Evolutionary conservation across 1,140 invertebrate genomes (phyloP), one percentile per base, ranked within the genome.

Genomic region (Drosophila kurseongensis): DNA sequence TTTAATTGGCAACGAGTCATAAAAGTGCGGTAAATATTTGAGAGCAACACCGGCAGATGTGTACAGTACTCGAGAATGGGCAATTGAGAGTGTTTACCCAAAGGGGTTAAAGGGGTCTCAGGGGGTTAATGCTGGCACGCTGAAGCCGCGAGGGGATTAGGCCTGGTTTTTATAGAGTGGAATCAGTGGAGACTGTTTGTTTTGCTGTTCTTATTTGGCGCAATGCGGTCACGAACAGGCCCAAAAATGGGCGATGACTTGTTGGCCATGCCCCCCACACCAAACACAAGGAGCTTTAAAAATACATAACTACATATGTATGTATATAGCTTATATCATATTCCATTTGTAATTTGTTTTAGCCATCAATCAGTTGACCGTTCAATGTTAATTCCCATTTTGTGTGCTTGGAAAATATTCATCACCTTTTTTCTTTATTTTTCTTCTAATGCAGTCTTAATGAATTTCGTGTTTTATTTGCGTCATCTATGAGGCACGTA

Each of bases 201-300:
- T n/a, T 41, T 57, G 57, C 55, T 50, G 23, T 35, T 65, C 83
- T 57, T 78, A 88, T 88, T 75, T 88, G 82, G 81, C 38, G 38
- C 50, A 86, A 82, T 56, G 61, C 79, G 82, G 82, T 76, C 82
- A 86, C 76, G 82, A 79, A 63, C 79, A 67, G 50, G 45, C 60
- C 80, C 83, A 78, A 88, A 85, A 82, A 86, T 82, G 82, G 82
- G 65, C 61, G 88, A 79, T 45, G 78, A 86, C 58, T 63, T 23
- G 82, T 86, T 88, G 82, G 32, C 82, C 82, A 68, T 85, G 82
- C 69, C 75, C 38, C 67, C 67, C 75, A 35, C 52, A 27, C 36
- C 14, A 18, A 10, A 32, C 12, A 10, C 23, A n/a, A 58, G 13
- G 40, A 40, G 35, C 38, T 55, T 35, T 7, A n/a, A 13, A 57